These are phyloP conservation scores for Siderastrea siderea DNA, from an alignment of 92 coral and sea anemone species.

Conservation along the genomic window DNA sequence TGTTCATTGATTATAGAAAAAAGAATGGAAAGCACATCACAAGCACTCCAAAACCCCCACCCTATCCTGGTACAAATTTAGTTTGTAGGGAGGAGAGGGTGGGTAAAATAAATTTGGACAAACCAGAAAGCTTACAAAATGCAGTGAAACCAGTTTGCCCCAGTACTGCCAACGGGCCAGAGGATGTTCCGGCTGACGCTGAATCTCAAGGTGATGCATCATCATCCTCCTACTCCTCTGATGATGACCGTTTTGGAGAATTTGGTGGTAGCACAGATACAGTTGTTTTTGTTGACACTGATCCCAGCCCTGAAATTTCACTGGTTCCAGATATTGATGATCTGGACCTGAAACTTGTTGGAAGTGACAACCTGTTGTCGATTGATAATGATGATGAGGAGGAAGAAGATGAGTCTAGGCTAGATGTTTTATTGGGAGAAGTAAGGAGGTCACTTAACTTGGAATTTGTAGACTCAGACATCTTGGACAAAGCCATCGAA, in stretches of 20 bases:
- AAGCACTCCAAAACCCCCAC: slow-evolving; percentile 74
- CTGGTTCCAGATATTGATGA: slow-evolving; percentile 29
- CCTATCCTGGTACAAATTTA: slow-evolving; percentile 19
- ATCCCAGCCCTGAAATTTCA: slow-evolving; percentile 25
- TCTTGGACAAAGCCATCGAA: slow-evolving; percentile 93
- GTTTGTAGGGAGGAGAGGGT: slow-evolving; percentile 19
- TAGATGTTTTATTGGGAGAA: slow-evolving; percentile 80
- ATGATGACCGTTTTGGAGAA: slow-evolving; percentile 75
- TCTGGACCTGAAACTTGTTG: slow-evolving; percentile 31
- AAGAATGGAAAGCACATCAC: slow-evolving; percentile 77
- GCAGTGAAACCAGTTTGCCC: slow-evolving; percentile 8
- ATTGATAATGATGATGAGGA: slow-evolving; percentile 8
- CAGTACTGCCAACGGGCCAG: not conserved
- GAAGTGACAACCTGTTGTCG: slow-evolving; percentile 11
- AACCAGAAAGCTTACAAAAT: not conserved
- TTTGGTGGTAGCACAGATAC: slow-evolving; percentile 80
- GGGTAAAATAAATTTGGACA: slow-evolving; percentile 11
- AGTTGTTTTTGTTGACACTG: slow-evolving; percentile 76
- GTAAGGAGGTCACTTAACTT: slow-evolving; percentile 75
- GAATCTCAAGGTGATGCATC: slow-evolving; percentile 61
- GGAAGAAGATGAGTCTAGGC: slow-evolving; percentile 59
- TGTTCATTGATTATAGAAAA: slow-evolving; percentile 78
- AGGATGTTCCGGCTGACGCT: slow-evolving; percentile 14
- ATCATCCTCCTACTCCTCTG: slow-evolving; percentile 80
- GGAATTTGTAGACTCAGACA: slow-evolving; percentile 80